Percentiles rank a stretch among this genome's conserved stretches.
Conservation (phyloP, 2,888 invertebrate species). For the Cremastobaeus sp. region DNA sequence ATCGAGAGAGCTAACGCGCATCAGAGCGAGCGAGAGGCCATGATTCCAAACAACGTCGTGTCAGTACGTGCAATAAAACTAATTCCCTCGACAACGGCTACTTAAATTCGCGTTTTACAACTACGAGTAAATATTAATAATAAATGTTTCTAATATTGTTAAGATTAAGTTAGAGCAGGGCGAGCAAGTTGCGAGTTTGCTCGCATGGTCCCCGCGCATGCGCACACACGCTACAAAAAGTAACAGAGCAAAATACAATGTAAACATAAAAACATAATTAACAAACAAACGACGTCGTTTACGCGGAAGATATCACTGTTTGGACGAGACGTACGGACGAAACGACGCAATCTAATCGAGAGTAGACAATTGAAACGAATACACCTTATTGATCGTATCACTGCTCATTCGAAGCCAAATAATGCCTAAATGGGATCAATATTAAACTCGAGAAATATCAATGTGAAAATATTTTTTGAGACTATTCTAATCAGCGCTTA, state of each 20-base stretch:
- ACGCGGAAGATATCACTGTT: slow-evolving; percentile 33
- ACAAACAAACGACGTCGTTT: slow-evolving; percentile 12
- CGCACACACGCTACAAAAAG: slow-evolving; percentile 28
- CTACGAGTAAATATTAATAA: slow-evolving; percentile 17
- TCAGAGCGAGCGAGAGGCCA: slow-evolving; percentile 42
- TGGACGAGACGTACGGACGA: slow-evolving; percentile 41
- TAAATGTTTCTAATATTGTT: slow-evolving; percentile 13
- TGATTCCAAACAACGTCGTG: slow-evolving; percentile 52
- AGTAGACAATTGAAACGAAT: slow-evolving; percentile 39
- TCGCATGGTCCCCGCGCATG: slow-evolving; percentile 17
- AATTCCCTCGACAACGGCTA: slow-evolving; percentile 42
- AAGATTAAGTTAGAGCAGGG: slow-evolving; percentile 9
- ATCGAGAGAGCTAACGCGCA: slow-evolving; percentile 41
- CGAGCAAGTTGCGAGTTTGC: neutral
- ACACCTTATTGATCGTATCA: slow-evolving; percentile 63
- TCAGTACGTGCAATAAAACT: slow-evolving; percentile 59
- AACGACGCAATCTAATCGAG: slow-evolving; percentile 34
- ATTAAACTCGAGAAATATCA: slow-evolving; percentile 71
- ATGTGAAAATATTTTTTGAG: slow-evolving; percentile 75
- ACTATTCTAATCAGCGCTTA: slow-evolving; percentile 69
- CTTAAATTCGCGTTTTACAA: slow-evolving; percentile 34
- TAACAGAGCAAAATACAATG: slow-evolving; percentile 16
- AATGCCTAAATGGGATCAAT: slow-evolving; percentile 75
- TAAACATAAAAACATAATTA: slow-evolving; percentile 22
- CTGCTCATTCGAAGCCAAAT: slow-evolving; percentile 71